These are phyloP conservation scores for Alca torda DNA, from an alignment of 2,797 vertebrate genomes.

Conservation along the genomic window DNA sequence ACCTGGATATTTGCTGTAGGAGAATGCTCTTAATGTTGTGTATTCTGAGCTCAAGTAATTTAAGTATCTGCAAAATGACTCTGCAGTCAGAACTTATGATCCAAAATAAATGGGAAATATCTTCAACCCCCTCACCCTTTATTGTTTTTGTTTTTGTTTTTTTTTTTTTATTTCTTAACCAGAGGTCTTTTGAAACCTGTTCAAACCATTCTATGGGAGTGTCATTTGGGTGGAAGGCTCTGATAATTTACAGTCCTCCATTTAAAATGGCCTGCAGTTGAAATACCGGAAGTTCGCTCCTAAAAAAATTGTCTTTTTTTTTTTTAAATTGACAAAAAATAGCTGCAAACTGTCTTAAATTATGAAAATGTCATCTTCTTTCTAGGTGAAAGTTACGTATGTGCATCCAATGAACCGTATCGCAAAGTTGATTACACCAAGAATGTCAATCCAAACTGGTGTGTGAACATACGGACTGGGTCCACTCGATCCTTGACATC, in stretches of 20 bases:
- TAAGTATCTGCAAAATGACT: background rate
- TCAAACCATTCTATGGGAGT: background rate
- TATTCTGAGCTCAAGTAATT: background rate
- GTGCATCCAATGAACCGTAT: slow-evolving; percentile 92
- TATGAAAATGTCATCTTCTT: background rate
- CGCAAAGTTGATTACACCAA: slow-evolving; percentile 95
- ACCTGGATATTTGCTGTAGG: background rate
- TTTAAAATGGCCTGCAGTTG: background rate
- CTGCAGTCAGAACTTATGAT: background rate
- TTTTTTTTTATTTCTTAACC: background rate
- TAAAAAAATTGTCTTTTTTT: fast-evolving
- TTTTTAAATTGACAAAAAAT: background rate
- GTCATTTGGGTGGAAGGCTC: background rate
- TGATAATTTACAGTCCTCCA: background rate
- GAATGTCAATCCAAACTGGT: slow-evolving; percentile 97
- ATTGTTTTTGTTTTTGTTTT: background rate
- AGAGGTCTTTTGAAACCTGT: background rate
- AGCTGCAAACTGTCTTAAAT: background rate
- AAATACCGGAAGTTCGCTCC: background rate
- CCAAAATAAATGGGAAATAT: background rate
- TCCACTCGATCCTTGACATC: slow-evolving; percentile 85
- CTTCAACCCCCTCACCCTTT: background rate
- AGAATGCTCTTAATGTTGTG: background rate
- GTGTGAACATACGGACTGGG: slow-evolving; percentile 87
- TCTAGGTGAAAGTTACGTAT: slow-evolving; percentile 96